Conservation (phyloP, 2,888 invertebrate species). For the Dendrolimus houi region DNA sequence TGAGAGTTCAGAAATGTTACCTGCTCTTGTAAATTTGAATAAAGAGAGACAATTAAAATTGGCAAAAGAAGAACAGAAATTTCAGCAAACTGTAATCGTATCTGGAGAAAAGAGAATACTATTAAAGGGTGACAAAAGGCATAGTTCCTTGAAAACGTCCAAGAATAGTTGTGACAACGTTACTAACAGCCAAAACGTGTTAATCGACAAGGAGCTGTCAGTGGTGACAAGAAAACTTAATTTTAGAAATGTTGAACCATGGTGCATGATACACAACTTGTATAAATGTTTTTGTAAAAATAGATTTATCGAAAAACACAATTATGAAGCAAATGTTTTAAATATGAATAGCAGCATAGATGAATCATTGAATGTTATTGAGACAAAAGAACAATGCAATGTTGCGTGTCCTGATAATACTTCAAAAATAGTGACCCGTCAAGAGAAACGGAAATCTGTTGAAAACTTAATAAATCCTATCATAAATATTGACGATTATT, state of each 20-base stretch:
- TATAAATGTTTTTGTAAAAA: slow-evolving; percentile 81
- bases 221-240: slow-evolving; percentile 36
- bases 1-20: slow-evolving; percentile 32
- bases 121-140: slow-evolving; percentile 73
- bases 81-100: slow-evolving; percentile 82
- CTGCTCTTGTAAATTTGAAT: slow-evolving; percentile 56
- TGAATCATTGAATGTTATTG: background rate
- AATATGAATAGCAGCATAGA: background rate
- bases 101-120: slow-evolving; percentile 80
- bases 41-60: slow-evolving; percentile 71
- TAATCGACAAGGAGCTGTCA: slow-evolving; percentile 22
- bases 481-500: slow-evolving; percentile 4
- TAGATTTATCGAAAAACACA: slow-evolving; percentile 31
- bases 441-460: background rate
- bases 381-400: background rate
- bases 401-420: background rate
- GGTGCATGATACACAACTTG: slow-evolving; percentile 80
- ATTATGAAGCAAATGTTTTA: slow-evolving; percentile 1
- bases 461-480: background rate
- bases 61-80: slow-evolving; percentile 82
- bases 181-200: background rate
- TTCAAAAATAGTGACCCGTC: background rate
- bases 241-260: slow-evolving; percentile 71
- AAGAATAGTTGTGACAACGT: background rate
- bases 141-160: background rate